Evolutionary conservation across 2,888 invertebrate genomes (phyloP), one percentile per base, ranked within the genome.

Genomic region (Trimorus sp.): DNA sequence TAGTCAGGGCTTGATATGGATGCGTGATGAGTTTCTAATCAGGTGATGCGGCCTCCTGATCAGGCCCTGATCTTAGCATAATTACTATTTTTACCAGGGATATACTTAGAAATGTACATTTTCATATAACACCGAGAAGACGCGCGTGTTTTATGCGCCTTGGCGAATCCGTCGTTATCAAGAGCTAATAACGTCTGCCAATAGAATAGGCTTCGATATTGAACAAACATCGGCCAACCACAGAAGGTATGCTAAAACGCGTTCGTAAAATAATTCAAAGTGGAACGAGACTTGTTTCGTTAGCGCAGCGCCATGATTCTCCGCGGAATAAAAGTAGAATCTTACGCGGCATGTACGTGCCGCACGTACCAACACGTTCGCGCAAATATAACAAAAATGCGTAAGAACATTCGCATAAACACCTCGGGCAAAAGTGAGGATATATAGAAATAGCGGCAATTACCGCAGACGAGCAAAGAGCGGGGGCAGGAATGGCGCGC

Each of bases 401-500:
- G 78, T 78, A 81, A 81, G 80, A 71, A 82, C 78, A 71, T 69
- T 59, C 62, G 49, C 74, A 75, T 75, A 77, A 79, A 73, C 71
- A 78, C 77, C 79, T 78, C 74, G 66, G 82, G 83, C 76, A 65
- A 75, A 71, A 40, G 4, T 26, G 26, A 79, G 66, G 81, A 86
- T 85, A 89, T 82, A 88, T 80, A 83, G 86, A 85, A 86, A 86
- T 85, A 85, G 87, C 86, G 85, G 89, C 87, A 87, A 89, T 89
- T 89, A 88, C 86, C 83, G 69, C 77, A 14, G 74, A 66, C 70
- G 81, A 74, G 71, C 69, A 63, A 37, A 63, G 74, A 53, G 71
- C 54, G 58, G 15, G 37, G 16, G 58, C 26, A 51, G 65, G 65
- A 56, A 73, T 59, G 58, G 69, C 56, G 76, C 65, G 62, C 73